Conservation (phyloP, 2,113 vertebrate species). For the Cavia aperea region DNA sequence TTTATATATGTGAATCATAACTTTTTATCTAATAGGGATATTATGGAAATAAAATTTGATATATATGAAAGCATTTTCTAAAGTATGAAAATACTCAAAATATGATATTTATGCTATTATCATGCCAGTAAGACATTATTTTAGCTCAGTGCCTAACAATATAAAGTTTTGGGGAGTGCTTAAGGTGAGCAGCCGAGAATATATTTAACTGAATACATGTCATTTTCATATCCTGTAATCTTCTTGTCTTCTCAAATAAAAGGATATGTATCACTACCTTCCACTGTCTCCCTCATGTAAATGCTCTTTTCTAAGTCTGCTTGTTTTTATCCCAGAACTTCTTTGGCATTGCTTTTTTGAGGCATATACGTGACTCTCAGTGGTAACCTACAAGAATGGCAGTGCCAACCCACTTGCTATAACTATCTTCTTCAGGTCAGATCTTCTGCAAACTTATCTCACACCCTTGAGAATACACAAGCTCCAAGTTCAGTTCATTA, state of each 20-base stretch:
- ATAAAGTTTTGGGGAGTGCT: not conserved
- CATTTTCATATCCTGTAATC: not conserved
- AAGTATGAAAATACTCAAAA: not conserved
- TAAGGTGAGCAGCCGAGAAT: not conserved
- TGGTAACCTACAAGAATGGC: not conserved
- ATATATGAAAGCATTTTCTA: not conserved
- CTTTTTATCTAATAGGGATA: not conserved
- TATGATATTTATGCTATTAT: not conserved
- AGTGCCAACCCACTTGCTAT: not conserved
- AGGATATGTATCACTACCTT: not conserved
- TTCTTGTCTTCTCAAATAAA: not conserved
- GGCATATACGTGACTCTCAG: fast-evolving
- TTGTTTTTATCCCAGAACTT: not conserved
- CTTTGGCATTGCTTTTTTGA: not conserved
- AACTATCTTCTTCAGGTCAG: not conserved
- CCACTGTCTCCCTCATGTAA: not conserved
- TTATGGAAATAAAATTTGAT: not conserved
- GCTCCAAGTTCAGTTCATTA: not conserved
- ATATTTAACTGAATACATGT: not conserved
- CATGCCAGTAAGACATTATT: not conserved
- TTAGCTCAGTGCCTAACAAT: not conserved
- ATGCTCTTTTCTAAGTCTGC: not conserved
- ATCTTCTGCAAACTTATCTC: not conserved
- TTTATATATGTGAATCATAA: not conserved
- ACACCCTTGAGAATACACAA: not conserved